These are phyloP conservation scores for Hemiprocne comata DNA, from an alignment of 2,113 vertebrate species.

Conservation along the genomic window DNA sequence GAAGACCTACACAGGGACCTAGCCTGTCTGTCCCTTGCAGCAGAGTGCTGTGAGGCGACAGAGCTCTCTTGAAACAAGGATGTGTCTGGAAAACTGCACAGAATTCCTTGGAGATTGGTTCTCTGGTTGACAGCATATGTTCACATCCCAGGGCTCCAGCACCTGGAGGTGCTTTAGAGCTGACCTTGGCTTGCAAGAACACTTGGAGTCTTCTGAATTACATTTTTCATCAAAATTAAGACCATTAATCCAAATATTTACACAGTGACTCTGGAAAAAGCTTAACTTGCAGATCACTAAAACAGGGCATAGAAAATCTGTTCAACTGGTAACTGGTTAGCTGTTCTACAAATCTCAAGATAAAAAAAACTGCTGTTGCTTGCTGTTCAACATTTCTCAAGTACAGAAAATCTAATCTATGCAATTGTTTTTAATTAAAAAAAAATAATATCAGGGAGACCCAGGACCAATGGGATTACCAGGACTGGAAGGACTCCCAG, in stretches of 20 bases:
- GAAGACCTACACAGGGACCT: neutral
- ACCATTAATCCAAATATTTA: neutral
- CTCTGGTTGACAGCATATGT: neutral
- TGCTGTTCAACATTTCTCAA: neutral
- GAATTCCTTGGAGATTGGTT: neutral
- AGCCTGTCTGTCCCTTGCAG: neutral
- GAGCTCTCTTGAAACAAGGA: neutral
- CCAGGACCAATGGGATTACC: constrained; percentile 93
- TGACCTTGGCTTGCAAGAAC: neutral
- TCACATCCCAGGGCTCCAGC: neutral
- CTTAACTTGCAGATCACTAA: neutral
- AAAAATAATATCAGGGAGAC: constrained; percentile 81
- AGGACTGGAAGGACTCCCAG: constrained; percentile 92
- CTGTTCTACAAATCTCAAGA: neutral
- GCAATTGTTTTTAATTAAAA: neutral
- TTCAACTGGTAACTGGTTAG: neutral
- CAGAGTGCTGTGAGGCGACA: neutral
- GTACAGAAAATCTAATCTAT: constrained; percentile 6
- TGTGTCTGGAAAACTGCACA: neutral
- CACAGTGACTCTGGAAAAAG: neutral
- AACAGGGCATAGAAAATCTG: neutral
- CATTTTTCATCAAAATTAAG: constrained; percentile 26
- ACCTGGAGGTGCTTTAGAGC: neutral
- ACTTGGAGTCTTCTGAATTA: neutral
- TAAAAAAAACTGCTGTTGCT: neutral